Conservation (phyloP, 1,140 invertebrate species). For the Riptortus pedestris region DNA sequence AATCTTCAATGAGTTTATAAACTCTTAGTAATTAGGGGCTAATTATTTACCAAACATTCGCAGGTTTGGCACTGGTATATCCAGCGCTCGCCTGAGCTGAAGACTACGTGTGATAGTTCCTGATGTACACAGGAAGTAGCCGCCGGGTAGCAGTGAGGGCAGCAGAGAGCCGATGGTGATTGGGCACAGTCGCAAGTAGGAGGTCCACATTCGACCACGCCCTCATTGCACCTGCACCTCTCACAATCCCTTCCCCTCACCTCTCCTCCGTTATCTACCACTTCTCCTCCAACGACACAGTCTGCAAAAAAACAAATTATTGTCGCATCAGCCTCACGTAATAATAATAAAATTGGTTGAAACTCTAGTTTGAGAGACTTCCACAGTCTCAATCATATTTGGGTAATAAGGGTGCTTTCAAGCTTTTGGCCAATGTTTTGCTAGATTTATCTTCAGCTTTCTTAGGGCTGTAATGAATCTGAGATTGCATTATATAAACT, state of each 20-base stretch:
- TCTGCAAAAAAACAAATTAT: constrained; percentile 39
- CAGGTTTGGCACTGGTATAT: constrained; percentile 82
- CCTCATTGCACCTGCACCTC: constrained; percentile 48
- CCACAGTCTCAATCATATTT: too few species aligned
- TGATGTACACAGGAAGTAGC: constrained; percentile 60
- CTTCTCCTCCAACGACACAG: constrained; percentile 50
- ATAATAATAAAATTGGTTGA: too few species aligned
- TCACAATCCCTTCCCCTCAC: constrained; percentile 46
- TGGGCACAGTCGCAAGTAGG: constrained; percentile 48
- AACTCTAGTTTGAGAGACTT: too few species aligned
- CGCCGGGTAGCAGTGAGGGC: constrained; percentile 62
- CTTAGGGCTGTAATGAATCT: too few species aligned
- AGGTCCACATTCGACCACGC: constrained; percentile 51
- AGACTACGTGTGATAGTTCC: constrained; percentile 59
- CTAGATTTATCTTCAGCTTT: too few species aligned
- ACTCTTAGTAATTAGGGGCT: too few species aligned
- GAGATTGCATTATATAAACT: too few species aligned
- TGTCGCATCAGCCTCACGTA: too few species aligned
- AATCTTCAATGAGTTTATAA: too few species aligned
- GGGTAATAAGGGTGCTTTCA: too few species aligned
- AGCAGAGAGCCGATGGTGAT: constrained; percentile 42
- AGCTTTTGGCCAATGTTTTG: too few species aligned
- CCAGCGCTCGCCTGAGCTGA: constrained; percentile 72
- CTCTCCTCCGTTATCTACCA: constrained; percentile 46
- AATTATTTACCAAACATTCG: constrained; percentile 75